A percentile compares a stretch with the other conserved stretches of the same genome.
phyloP scores from a whole-genome alignment of 2,888 invertebrate species.

The Brenthis hecate region DNA sequence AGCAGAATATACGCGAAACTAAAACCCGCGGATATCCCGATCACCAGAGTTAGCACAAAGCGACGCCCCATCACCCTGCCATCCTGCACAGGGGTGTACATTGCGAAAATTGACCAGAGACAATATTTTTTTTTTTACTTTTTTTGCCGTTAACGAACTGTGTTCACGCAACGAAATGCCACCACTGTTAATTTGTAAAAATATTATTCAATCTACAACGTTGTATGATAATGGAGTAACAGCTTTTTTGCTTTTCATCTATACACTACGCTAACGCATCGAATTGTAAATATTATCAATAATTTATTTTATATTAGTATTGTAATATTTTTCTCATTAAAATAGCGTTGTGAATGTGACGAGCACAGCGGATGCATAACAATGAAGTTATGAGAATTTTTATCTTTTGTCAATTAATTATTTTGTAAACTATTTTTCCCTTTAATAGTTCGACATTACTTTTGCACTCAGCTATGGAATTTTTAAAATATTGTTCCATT shows the following conservation, averaged over 20 bases:
- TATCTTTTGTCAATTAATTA: constrained; percentile 41
- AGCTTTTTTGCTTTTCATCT: background rate
- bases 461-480: background rate
- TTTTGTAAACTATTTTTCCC: constrained; percentile 37
- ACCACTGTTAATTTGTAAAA: background rate
- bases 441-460: constrained; percentile 7
- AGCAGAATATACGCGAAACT: constrained; percentile 88
- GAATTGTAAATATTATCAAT: constrained; percentile 33
- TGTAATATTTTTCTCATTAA: constrained; percentile 31
- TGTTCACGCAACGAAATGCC: constrained; percentile 45
- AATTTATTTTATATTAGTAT: constrained; percentile 26
- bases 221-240: too few species aligned
- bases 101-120: constrained; percentile 36
- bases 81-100: constrained; percentile 62
- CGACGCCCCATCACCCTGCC: constrained; percentile 84
- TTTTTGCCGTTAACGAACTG: constrained; percentile 36
- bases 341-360: constrained; percentile 27
- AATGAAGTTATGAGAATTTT: constrained; percentile 44
- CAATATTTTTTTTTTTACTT: constrained; percentile 24
- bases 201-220: background rate
- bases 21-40: constrained; percentile 89
- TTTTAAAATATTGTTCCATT: background rate
- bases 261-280: constrained; percentile 45
- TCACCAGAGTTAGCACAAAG: constrained; percentile 86
- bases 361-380: constrained; percentile 30